These are phyloP conservation scores for Andricus curvator DNA, from an alignment of 2,888 invertebrate species.

Conservation along the genomic window DNA sequence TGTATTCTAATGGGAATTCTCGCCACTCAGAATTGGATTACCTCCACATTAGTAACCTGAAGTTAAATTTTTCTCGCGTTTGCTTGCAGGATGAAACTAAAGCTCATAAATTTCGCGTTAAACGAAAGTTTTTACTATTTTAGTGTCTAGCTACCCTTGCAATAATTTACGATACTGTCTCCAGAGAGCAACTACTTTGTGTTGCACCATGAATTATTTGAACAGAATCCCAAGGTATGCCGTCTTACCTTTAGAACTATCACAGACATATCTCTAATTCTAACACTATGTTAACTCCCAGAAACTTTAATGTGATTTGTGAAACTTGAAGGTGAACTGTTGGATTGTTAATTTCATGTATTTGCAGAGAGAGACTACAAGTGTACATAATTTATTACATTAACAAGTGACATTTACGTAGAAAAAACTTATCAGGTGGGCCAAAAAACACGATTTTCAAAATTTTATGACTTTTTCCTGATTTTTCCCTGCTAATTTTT, in stretches of 20 bases:
- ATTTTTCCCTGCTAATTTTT: too few relatives aligned
- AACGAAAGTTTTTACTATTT: constrained; percentile 38
- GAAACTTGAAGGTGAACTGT: constrained; percentile 9
- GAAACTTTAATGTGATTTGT: constrained; percentile 39
- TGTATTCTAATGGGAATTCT: neutral
- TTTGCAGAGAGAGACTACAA: neutral
- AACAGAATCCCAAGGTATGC: constrained; percentile 38
- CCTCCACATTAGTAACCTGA: neutral
- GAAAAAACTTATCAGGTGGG: neutral
- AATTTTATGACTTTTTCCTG: too few relatives aligned
- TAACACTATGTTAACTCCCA: constrained; percentile 29
- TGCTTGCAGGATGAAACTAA: constrained; percentile 4
- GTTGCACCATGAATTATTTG: constrained; percentile 36
- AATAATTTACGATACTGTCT: constrained; percentile 35
- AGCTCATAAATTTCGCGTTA: constrained; percentile 26
- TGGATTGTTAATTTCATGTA: constrained; percentile 33
- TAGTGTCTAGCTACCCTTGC: constrained; percentile 11
- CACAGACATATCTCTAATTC: constrained; percentile 31
- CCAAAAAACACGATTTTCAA: too few relatives aligned
- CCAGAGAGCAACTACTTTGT: constrained; percentile 36
- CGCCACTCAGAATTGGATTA: neutral
- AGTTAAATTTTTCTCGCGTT: constrained; percentile 4
- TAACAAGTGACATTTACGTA: neutral
- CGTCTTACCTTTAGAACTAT: constrained; percentile 35
- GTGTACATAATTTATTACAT: neutral